Evolutionary conservation across 1,140 invertebrate species (phyloP), one percentile per base, ranked within the genome.

Genomic region (Sarcophaga bullata): DNA sequence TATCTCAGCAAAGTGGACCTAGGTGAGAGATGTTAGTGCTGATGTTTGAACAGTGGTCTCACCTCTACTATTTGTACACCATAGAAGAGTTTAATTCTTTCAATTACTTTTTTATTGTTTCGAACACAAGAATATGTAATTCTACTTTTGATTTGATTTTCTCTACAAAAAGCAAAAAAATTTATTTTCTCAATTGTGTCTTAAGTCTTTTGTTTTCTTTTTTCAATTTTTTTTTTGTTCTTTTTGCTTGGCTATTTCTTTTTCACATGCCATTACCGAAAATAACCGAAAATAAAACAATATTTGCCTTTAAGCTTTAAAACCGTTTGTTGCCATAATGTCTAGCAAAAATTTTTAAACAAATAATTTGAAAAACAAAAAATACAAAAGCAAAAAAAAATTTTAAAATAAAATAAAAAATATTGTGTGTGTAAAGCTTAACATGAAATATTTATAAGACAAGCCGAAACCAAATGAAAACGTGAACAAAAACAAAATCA

Each of bases 321-420:
- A 19, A 78, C 17, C 19, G 75, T 48, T 78, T 78, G 75, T 78
- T 78, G 75, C 75, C 75, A 78, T 78, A 78, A 78, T 78, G 75
- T 78, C 75, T 78, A 78, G 75, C 75, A 78, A 52, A 50, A 78
- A 52, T 78, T 78, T 19, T 78, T 49, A 48, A 76, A 76, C 54
- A 58, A 58, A 58, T 15, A 58, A 37, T 15, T n/a, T n/a, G 13
- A 58, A 58, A 58, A 58, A 58, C 15, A 58, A 62, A 62, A n/a
- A 62, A 17, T 17, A 8, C 2, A 68, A 68, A 68, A 68, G 62
- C 52, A n/a, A n/a, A n/a, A n/a, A n/a, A n/a, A n/a, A n/a, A n/a
- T n/a, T 68, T 68, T 17, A 68, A 68, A 68, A 68, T 17, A 50
- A 68, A 15, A 68, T n/a, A 37, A 37, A 37, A 37, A 37, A 37